Percentiles rank a stretch among this genome's conserved stretches.
Evolutionary conservation across 2,113 vertebrate species (phyloP).

Genomic region (Helogale parvula): DNA sequence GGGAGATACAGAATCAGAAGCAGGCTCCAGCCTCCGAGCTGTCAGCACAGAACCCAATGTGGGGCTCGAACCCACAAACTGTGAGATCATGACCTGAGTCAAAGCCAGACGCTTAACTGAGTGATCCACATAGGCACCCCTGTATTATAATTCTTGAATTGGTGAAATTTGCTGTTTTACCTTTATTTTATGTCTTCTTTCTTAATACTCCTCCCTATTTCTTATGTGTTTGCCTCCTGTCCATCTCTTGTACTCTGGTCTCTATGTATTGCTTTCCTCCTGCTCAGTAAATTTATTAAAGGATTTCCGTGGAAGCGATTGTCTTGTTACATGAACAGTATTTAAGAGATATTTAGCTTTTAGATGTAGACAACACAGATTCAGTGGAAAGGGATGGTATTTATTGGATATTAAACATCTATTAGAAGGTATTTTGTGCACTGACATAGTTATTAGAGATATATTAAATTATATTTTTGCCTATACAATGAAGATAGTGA

Average conservation of each 20-base stretch:
- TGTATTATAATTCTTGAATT: background rate
- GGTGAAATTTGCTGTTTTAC: background rate
- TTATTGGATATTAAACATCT: background rate
- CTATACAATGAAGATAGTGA: background rate
- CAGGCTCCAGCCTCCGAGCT: too few species aligned
- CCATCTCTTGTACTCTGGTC: background rate
- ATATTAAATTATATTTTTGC: background rate
- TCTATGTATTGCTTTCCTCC: background rate
- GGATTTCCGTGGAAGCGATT: background rate
- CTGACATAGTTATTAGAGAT: background rate
- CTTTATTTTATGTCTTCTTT: background rate
- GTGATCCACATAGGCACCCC: too few species aligned
- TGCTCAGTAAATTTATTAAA: background rate
- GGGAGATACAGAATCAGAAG: too few species aligned
- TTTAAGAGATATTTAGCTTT: constrained; percentile 4
- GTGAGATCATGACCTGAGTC: too few species aligned
- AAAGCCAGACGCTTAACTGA: too few species aligned
- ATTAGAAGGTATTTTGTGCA: background rate
- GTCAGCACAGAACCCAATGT: too few species aligned
- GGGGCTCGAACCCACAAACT: too few species aligned
- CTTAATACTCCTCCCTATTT: background rate
- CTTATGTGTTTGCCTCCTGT: background rate
- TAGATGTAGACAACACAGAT: background rate
- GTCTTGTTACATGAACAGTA: background rate
- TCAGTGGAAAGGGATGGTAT: background rate